These are phyloP conservation scores for Dendrolimus pini DNA, from an alignment of 2,888 invertebrate genomes.

Conservation along the genomic window DNA sequence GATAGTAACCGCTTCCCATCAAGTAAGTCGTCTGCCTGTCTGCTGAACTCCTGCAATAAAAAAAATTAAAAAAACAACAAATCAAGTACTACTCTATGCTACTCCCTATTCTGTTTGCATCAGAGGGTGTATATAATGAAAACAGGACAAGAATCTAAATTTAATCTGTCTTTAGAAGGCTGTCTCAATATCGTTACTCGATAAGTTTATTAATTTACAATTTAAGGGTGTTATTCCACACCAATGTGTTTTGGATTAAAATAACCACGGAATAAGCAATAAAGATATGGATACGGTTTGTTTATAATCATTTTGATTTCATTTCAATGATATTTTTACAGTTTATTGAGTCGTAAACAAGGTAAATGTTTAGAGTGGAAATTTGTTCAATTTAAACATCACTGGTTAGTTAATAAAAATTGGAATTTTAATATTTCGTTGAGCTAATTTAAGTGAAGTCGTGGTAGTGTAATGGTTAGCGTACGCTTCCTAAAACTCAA, in stretches of 20 bases:
- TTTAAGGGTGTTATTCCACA: constrained; percentile 2
- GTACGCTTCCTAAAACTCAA: no score
- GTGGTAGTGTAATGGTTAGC: no score
- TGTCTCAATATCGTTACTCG: constrained; percentile 42
- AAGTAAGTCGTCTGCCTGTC: no score
- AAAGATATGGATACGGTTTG: not conserved
- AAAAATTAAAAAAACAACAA: no score
- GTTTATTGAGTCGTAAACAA: not conserved
- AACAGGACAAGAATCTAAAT: constrained; percentile 52
- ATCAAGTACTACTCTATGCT: constrained; percentile 20
- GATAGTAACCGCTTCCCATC: no score
- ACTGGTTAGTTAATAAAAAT: no score
- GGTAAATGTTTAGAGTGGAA: no score
- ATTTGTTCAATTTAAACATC: no score
- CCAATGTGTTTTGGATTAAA: not conserved
- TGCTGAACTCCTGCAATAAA: no score
- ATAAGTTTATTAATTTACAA: constrained; percentile 37
- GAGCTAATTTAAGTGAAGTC: no score
- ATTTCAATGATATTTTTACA: constrained; percentile 25
- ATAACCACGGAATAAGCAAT: not conserved
- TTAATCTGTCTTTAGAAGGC: constrained; percentile 38
- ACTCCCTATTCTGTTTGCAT: constrained; percentile 26
- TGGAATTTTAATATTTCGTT: no score
- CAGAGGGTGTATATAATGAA: constrained; percentile 48
- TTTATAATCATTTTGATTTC: constrained; percentile 20